phyloP scores from a whole-genome alignment of 2,113 vertebrate species.

The Poeciliopsis retropinna region DNA sequence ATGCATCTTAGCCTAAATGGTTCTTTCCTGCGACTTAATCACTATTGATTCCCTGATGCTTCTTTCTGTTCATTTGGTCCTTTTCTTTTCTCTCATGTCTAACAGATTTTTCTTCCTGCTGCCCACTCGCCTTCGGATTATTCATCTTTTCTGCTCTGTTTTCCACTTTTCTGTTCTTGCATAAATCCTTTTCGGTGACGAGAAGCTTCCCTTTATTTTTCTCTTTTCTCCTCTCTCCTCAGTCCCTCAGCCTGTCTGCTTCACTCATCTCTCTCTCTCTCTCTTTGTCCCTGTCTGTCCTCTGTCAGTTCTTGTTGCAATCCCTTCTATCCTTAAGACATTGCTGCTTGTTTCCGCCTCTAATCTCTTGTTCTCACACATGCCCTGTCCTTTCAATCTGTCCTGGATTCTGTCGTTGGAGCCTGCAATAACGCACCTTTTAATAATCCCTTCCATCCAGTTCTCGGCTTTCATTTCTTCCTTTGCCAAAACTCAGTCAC shows the following conservation, averaged over 20 bases:
- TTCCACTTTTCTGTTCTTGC: background rate
- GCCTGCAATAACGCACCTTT: conserved; percentile 1
- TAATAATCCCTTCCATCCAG: conserved; percentile 1
- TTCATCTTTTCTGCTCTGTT: background rate
- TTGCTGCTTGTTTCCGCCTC: background rate
- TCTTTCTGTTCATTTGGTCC: background rate
- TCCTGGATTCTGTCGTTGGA: background rate
- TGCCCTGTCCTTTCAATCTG: background rate
- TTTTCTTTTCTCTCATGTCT: too few relatives aligned
- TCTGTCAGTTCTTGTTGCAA: conserved; percentile 23
- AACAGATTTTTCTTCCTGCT: background rate
- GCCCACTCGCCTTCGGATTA: conserved; percentile 10
- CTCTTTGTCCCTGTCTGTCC: background rate
- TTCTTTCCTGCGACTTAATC: conserved; percentile 40
- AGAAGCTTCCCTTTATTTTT: background rate
- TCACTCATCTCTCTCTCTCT: background rate
- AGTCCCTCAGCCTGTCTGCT: conserved; percentile 4
- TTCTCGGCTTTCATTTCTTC: background rate
- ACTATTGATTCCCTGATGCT: conserved; percentile 41
- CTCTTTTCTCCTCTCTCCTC: background rate
- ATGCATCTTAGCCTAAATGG: conserved; percentile 12
- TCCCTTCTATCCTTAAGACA: background rate
- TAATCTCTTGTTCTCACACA: background rate
- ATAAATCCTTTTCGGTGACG: conserved; percentile 8
- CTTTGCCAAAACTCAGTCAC: background rate